These are phyloP conservation scores for Paramormyrops hopkinsi DNA, from an alignment of 2,797 vertebrate genomes.

Conservation along the genomic window DNA sequence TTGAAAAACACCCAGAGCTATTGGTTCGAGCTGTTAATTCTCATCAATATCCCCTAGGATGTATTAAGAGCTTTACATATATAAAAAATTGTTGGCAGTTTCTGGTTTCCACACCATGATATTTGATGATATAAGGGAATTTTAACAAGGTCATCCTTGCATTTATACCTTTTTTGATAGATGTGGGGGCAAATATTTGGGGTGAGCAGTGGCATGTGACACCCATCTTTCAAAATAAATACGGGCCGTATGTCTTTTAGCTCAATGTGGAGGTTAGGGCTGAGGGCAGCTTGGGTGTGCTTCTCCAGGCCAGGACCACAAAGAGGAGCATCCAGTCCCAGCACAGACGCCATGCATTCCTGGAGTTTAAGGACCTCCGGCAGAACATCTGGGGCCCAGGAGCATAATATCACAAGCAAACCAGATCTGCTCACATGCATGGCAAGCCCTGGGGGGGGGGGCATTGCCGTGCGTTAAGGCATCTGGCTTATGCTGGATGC, in stretches of 20 bases:
- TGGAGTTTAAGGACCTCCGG: not conserved
- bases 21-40: not conserved
- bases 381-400: not conserved
- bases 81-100: not conserved
- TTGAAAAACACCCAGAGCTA: constrained; percentile 15
- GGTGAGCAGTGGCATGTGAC: not conserved
- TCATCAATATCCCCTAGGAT: constrained; percentile 19
- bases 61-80: constrained; percentile 21
- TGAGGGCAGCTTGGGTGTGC: not conserved
- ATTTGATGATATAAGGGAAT: not conserved
- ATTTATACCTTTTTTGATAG: not conserved
- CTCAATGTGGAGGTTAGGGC: constrained; percentile 1
- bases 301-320: not conserved
- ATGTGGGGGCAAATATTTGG: not conserved
- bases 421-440: not conserved
- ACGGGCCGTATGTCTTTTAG: not conserved
- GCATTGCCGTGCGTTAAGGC: not conserved
- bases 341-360: not conserved
- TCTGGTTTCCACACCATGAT: not conserved
- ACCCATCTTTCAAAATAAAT: not conserved
- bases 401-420: not conserved
- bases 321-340: not conserved
- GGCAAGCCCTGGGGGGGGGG: not conserved
- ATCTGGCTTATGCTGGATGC: not conserved
- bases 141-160: not conserved